Percentiles rank a stretch among this genome's conserved stretches.
These are phyloP conservation scores for Coilia nasus DNA, from an alignment of 2,797 vertebrate species.

Conservation along the genomic window DNA sequence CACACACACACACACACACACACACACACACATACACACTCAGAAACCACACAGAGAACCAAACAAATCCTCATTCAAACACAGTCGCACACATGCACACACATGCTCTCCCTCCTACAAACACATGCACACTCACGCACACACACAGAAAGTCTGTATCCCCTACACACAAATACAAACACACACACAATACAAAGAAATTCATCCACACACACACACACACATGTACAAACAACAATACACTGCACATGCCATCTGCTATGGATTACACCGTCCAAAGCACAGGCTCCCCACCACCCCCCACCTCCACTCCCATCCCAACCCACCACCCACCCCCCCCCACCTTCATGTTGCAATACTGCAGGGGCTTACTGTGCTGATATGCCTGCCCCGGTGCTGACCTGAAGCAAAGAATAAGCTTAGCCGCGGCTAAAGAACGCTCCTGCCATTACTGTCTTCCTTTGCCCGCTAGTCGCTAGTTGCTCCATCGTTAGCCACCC, in stretches of 20 bases:
- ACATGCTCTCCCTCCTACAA: not conserved
- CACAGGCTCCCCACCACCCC: conserved; percentile 48
- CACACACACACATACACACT: not conserved
- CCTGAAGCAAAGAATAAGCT: conserved; percentile 55
- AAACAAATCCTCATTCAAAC: too few relatives aligned
- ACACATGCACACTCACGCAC: not conserved
- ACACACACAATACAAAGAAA: not conserved
- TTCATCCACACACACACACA: conserved; percentile 23
- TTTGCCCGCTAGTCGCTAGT: not conserved
- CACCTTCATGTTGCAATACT: not conserved
- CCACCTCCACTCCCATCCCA: not conserved
- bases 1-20: too few relatives aligned
- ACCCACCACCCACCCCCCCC: not conserved
- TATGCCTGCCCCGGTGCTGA: conserved; percentile 59
- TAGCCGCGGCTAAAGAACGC: conserved; percentile 24
- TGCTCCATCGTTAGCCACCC: not conserved
- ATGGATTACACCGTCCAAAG: conserved; percentile 70
- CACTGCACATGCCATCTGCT: conserved; percentile 69
- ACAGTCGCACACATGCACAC: too few relatives aligned
- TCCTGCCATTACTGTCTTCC: not conserved
- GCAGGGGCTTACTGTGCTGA: conserved; percentile 44
- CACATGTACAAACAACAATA: conserved; percentile 40
- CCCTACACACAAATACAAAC: not conserved
- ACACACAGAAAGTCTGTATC: not conserved
- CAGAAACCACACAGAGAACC: too few relatives aligned